Conservation (phyloP, 2,797 vertebrate species). For the Hyperoplus lanceolatus region DNA sequence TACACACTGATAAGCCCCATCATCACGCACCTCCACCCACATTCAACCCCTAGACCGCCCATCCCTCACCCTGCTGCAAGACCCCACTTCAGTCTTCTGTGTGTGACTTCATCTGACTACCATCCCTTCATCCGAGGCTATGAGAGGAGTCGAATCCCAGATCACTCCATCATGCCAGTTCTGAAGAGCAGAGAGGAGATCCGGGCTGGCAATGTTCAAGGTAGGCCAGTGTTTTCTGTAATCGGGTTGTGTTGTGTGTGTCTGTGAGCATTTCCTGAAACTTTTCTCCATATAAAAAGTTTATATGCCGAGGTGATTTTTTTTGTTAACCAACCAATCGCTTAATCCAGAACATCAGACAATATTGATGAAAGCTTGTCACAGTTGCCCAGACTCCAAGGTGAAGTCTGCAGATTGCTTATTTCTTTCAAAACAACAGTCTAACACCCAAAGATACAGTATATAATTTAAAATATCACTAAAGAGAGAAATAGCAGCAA, state of each 20-base stretch:
- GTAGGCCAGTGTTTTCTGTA: constrained; percentile 71
- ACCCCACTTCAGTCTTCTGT: constrained; percentile 59
- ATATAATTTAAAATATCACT: not conserved
- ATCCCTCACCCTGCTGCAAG: constrained; percentile 28
- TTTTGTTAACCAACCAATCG: not conserved
- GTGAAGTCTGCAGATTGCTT: not conserved
- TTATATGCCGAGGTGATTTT: not conserved
- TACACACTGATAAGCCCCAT: constrained; percentile 4
- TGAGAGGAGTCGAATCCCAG: constrained; percentile 87
- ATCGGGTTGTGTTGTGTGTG: not conserved
- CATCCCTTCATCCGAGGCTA: constrained; percentile 87
- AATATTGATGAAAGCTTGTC: not conserved
- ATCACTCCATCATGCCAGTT: constrained; percentile 90
- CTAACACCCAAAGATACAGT: not conserved
- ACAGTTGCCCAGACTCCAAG: not conserved
- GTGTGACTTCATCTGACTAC: constrained; percentile 80
- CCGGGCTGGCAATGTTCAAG: constrained; percentile 90
- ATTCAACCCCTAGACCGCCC: constrained; percentile 15
- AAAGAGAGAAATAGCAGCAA: not conserved
- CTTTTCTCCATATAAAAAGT: not conserved
- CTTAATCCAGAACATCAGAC: not conserved
- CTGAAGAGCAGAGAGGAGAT: constrained; percentile 88
- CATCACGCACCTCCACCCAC: constrained; percentile 29
- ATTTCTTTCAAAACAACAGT: not conserved
- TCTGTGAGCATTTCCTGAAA: not conserved